Base-by-base conservation (phyloP, 2,113 vertebrate species). In the Xenus cinereus region DNA sequence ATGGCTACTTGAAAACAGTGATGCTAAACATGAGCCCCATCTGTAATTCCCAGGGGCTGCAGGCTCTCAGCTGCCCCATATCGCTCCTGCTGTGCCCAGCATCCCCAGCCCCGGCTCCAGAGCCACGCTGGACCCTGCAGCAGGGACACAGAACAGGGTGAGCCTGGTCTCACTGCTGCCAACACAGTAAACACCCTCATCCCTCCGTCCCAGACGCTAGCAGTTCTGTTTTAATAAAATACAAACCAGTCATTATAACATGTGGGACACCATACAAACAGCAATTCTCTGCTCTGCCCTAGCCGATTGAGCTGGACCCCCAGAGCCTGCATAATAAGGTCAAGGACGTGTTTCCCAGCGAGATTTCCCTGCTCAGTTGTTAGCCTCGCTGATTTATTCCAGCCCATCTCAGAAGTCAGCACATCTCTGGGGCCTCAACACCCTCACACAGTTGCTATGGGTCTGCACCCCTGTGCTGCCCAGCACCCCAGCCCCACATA, bases 1-100 rank as follows among this genome's bases (percentile, higher is more conserved):
- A 95, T 91, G 92, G 90, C 66, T 91, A n/a, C 57, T 73, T 66
- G 94, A 95, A 94, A 96, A 93, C 66, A 87, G 73, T 57, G 89
- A 95, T 92, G 80, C 76, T 95, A 92, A 97, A 93, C 94, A 94
- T 9, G 41, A 92, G 63, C 35, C 64, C 56, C 59, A 0, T 68
- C 69, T 76, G 60, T 78, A 79, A 92, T 54, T 92, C 92, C 90
- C 92, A 73, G n/a, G 50, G 95, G 80, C 43, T 50, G 37, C 0
- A 0, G 46, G 41, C 69, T 93, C 75, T 63, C 85, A 80, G 69
- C 83, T 74, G 54, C 37, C 69, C 45, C 1, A 2, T 30, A 8
- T 22, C 4, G 2, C 76, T 87, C 20, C 3, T 9, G 53, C 48
- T 19, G 22, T 53, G 82, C 46, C 75, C 51, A 33, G 73, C 76